Evolutionary conservation across 2,888 invertebrate species (phyloP), one percentile per base, ranked within the genome.

Genomic region (Pollenia labialis): DNA sequence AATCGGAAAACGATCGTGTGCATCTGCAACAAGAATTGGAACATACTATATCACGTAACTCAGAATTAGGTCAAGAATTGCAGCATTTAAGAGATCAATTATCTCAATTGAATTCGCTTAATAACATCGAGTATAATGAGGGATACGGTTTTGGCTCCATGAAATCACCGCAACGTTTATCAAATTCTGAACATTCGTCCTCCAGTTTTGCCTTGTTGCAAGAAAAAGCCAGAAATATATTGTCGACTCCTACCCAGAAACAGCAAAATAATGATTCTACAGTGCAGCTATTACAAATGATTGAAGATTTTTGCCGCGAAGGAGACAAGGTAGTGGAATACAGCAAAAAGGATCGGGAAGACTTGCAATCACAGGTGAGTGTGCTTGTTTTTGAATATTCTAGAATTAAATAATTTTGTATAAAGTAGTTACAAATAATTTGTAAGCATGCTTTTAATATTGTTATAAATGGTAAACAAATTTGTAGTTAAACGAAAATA

Each of bases 331-430:
- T 96, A 82, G 92, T 95, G 12, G 97, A 97, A 79, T 94, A 94
- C 46, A 94, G 95, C 54, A 95, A 94, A 88, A 94, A 94, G 71
- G 97, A 97, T 89, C 94, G 95, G 40, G 96, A 96, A 88, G 97
- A 97, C 91, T 93, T 97, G 87, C 95, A 95, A 66, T 95, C 96
- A 85, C 97, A 97, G 96, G 97, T 97, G 91, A 93, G 90, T 83
- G 23, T 42, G 48, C 46, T 18, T 9, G 16, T 6, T 69, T 50
- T 10, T 44, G n/a, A 54, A 16, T 16, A 44, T 14, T 48, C 8
- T 12, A 3, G 12, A 40, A 11, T 32, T 46, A 12, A 44, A 23
- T 66, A 66, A 32, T 66, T 54, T 66, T 66, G 76, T 77, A 77
- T 32, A 8, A 42, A 62, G 18, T 32, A 1, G 12, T 40, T 16